Evolutionary conservation across 2,113 vertebrate species (phyloP), one percentile per base, ranked within the genome.

Genomic region (Coptodon bakossiorum): DNA sequence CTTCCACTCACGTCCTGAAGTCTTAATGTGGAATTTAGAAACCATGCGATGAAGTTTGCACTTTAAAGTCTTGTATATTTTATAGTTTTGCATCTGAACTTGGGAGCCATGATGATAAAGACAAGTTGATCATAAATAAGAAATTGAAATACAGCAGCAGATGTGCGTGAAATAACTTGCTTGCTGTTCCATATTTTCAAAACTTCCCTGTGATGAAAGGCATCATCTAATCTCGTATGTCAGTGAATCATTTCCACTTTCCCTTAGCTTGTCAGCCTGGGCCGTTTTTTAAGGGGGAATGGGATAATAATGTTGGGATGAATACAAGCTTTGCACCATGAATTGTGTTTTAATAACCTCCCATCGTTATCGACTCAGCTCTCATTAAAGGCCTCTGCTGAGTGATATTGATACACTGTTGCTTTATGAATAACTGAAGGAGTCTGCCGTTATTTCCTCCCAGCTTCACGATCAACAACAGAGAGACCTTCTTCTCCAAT

Each of bases 391-490:
- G 7, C 59, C 48, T 81, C n/a, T 22, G 76, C 79, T 66, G 59
- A 48, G 78, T 86, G 14, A 45, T 57, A 57, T 10, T 83, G 83
- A 90, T 83, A 27, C 24, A 40, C 24, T 68, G 52, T 59, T 57
- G 48, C 43, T 73, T 61, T 81, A 88, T 83, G 50, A 84, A 84
- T 80, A 68, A 59, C 83, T 91, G 13, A 91, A 61, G 4, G 13
- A 80, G 29, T 76, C 6, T 85, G 34, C 6, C 43, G 10, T 90
- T 80, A 11, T 73, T 88, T 83, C 61, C 61, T 66, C 59, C 63
- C 86, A 99, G 99, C 87, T 99, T 99, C 92, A 98, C 97, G 0
- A 99, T 99, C 96, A 99, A 97, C 97, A 99, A 98, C 93, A 98
- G 97, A 93, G 97, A 98, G 90, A 98, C 98, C 12, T 99, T 99